These are phyloP conservation scores for Rhynchonycteris naso DNA, from an alignment of 2,797 vertebrate species.

Conservation along the genomic window DNA sequence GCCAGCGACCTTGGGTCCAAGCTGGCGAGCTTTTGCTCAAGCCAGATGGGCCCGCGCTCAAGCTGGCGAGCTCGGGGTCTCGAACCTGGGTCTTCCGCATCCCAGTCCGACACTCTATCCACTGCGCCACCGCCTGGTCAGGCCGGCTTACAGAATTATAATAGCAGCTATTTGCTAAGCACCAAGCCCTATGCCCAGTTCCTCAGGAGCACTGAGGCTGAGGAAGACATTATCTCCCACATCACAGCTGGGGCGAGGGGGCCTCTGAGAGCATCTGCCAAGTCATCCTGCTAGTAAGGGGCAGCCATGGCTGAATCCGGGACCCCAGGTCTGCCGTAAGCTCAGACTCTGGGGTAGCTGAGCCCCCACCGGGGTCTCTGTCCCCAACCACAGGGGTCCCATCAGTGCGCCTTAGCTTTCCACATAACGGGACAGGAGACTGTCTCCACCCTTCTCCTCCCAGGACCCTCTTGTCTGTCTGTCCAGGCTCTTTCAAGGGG, in stretches of 20 bases:
- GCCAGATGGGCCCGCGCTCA: no score
- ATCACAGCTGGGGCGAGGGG: background rate
- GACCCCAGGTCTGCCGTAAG: background rate
- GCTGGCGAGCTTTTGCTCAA: no score
- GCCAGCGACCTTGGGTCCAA: no score
- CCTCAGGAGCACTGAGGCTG: background rate
- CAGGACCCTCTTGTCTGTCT: background rate
- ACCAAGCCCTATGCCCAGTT: background rate
- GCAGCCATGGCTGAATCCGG: background rate
- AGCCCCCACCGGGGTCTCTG: background rate
- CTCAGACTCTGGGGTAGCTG: background rate
- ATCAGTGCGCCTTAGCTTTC: background rate
- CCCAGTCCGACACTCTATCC: no score
- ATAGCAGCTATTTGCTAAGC: rapidly evolving
- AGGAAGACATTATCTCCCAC: rapidly evolving
- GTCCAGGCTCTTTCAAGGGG: background rate
- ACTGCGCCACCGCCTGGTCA: no score
- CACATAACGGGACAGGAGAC: background rate
- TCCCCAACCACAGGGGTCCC: background rate
- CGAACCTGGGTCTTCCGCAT: no score
- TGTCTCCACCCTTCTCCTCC: background rate
- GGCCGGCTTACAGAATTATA: no score
- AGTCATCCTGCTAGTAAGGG: background rate
- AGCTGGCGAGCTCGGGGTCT: no score
- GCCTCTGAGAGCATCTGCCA: rapidly evolving